Percentiles rank a stretch among this genome's conserved stretches.
Evolutionary conservation across 1,140 invertebrate genomes (phyloP).

Genomic region (Anastatus disparis): DNA sequence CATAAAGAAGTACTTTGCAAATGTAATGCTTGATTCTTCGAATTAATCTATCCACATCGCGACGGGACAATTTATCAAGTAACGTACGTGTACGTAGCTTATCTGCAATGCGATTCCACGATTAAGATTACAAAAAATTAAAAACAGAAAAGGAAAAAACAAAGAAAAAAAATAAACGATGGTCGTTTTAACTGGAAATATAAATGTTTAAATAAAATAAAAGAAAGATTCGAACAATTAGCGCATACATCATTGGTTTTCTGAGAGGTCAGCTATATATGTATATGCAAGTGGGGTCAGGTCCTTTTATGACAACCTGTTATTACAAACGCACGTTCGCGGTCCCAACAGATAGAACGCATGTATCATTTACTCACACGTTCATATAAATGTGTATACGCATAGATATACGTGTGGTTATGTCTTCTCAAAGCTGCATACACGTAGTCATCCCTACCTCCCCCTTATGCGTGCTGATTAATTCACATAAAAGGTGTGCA

Average conservation of each 20-base stretch:
- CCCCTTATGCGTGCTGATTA: conserved; percentile 10
- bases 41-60: background rate
- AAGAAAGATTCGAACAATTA: conserved; percentile 52
- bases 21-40: background rate
- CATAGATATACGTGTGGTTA: conserved; percentile 14
- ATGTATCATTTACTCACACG: conserved; percentile 59
- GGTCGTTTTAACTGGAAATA: conserved; percentile 7
- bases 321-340: conserved; percentile 62
- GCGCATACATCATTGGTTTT: conserved; percentile 55
- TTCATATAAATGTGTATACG: conserved; percentile 19
- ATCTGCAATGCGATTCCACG: background rate
- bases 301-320: conserved; percentile 63
- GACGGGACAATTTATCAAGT: conserved; percentile 13
- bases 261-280: conserved; percentile 44
- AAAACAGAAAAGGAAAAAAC: conserved; percentile 2
- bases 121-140: background rate
- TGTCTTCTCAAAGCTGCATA: background rate
- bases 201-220: conserved; percentile 12
- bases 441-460: background rate
- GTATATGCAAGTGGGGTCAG: conserved; percentile 47
- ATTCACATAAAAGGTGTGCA: conserved; percentile 2
- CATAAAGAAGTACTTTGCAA: too few relatives aligned
- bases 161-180: too few relatives aligned
- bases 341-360: conserved; percentile 53
- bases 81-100: background rate